Base-by-base conservation (phyloP, 1,140 invertebrate genomes). In the Coboldia fuscipes region DNA sequence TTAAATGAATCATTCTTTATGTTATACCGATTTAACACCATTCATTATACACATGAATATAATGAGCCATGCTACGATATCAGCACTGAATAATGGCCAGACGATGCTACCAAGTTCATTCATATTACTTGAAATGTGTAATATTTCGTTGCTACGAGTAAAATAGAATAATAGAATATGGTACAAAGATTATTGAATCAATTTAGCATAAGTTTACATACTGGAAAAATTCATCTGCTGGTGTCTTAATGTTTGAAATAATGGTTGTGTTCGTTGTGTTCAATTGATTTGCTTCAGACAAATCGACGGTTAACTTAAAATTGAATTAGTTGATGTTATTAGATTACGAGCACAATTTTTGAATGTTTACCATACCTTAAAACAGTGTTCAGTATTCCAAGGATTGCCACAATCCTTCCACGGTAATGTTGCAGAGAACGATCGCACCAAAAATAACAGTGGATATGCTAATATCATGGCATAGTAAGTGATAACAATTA, bases 401-500 rank as follows among this genome's bases (percentile, higher is more conserved):
- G 66, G 43, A 60, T 94, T 84, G 45, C 75, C 62, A 50, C 89
- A 96, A 38, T 64, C 62, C 16, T 73, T 65, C 90, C 90, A 94
- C 0, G 88, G 88, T 7, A 94, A 62, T 28, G 71, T 70, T 9
- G 59, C 48, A 14, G 47, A 59, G 28, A 74, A 65, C 17, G 77
- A 75, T 41, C 76, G 73, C 15, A 66, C 66, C 33, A 78, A 68
- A 61, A 86, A 96, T 39, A 89, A 74, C 16, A 96, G 54, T 4
- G 88, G 79, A 68, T 88, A 93, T 2, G 85, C 71, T 42, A 94
- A 84, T 40, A 96, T 78, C 0, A 88, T 77, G 46, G 90, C 88
- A 58, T 93, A 96, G 52, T 94, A 96, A 55, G 79, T 81, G 9
- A 78, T 76, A 29, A 85, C 85, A 52, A 89, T 83, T 15, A 86